A percentile compares a stretch with the other conserved stretches of the same genome.
These are phyloP conservation scores for Ochotona princeps DNA, from an alignment of 2,113 vertebrate genomes.

Conservation along the genomic window DNA sequence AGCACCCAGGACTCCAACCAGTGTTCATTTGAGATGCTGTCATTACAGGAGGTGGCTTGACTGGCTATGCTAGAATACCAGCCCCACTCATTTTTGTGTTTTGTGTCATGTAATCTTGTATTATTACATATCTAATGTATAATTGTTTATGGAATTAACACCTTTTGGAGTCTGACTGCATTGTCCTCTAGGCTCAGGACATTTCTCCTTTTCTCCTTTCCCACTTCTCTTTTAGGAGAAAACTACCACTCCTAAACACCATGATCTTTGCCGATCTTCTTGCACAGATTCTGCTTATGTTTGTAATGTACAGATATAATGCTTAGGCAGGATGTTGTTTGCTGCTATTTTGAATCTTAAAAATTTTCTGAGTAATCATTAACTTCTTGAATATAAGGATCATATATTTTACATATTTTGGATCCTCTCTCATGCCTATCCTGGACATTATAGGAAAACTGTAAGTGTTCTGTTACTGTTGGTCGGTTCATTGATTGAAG, in stretches of 20 bases:
- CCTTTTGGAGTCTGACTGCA: neutral
- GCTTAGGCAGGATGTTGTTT: neutral
- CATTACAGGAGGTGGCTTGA: too few species aligned
- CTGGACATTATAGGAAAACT: neutral
- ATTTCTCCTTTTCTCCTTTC: neutral
- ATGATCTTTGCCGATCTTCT: neutral
- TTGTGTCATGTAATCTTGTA: neutral
- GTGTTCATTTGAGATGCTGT: too few species aligned
- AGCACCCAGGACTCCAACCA: too few species aligned
- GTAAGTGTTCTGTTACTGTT: neutral
- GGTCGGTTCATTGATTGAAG: constrained; percentile 8
- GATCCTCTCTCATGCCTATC: neutral
- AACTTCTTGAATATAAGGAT: neutral
- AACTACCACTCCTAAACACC: neutral
- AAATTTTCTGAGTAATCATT: constrained; percentile 18
- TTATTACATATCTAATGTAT: neutral
- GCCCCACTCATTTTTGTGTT: neutral
- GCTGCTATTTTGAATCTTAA: constrained; percentile 25
- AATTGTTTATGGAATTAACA: neutral
- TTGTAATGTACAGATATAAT: neutral
- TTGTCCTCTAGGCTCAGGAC: neutral
- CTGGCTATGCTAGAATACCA: too few species aligned
- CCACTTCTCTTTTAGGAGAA: neutral
- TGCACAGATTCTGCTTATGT: neutral
- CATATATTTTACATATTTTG: neutral